Conservation (phyloP, 2,113 vertebrate genomes). For the Prochilodus magdalenae region DNA sequence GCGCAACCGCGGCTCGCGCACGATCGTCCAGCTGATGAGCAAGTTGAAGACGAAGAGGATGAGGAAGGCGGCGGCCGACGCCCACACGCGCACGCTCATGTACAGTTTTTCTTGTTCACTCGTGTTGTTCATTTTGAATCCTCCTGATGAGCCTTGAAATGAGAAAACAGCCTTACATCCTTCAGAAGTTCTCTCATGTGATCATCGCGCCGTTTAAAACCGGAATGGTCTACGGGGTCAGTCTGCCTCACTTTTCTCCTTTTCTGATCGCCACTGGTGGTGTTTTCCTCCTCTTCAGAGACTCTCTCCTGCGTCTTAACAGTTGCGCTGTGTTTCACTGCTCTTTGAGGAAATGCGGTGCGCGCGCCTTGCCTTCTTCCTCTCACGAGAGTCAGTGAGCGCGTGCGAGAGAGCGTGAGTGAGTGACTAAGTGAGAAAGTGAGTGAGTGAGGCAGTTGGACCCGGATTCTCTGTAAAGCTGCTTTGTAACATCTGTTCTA, state of each 20-base stretch:
- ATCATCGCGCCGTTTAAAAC: background rate
- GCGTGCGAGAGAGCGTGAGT: background rate
- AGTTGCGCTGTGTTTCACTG: background rate
- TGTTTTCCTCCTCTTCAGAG: background rate
- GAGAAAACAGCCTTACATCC: background rate
- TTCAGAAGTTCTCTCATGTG: background rate
- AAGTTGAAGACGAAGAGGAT: conserved; percentile 77
- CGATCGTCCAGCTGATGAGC: conserved; percentile 76
- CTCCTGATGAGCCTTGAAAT: background rate
- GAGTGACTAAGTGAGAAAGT: background rate
- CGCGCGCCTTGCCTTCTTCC: background rate
- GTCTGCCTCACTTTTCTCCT: background rate
- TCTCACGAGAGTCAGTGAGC: background rate
- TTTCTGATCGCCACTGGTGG: background rate
- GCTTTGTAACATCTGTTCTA: too few species aligned
- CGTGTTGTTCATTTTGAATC: background rate
- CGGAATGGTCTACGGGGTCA: background rate
- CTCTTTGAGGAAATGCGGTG: background rate
- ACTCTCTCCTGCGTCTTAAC: background rate
- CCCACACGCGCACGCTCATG: conserved; percentile 69
- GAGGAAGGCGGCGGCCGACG: conserved; percentile 71
- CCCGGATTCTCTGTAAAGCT: too few species aligned
- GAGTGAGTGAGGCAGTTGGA: too few species aligned
- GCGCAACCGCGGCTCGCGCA: conserved; percentile 69
- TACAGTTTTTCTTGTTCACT: conserved; percentile 47